These are phyloP conservation scores for Tokudaia tokunoshimensis DNA, from an alignment of 2,797 vertebrate species.

Conservation along the genomic window DNA sequence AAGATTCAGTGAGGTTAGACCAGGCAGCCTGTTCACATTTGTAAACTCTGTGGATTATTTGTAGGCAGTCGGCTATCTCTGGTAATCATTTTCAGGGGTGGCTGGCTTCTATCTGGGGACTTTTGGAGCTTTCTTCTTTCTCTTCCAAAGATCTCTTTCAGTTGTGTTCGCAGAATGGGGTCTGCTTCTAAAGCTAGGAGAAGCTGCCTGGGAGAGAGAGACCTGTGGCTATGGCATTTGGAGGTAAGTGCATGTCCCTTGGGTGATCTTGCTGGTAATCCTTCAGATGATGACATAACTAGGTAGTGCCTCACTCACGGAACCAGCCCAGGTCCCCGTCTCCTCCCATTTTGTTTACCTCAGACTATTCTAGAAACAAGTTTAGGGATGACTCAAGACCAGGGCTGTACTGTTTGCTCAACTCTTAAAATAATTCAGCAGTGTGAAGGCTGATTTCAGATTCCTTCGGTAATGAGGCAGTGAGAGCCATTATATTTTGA, in stretches of 20 bases:
- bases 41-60: neutral
- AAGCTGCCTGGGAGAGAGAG: neutral
- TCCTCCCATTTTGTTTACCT: slow-evolving; percentile 16
- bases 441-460: neutral
- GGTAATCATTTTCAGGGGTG: neutral
- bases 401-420: neutral
- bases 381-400: neutral
- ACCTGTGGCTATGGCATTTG: fast-evolving
- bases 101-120: neutral
- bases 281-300: neutral
- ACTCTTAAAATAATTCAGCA: slow-evolving; percentile 12
- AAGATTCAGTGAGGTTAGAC: neutral
- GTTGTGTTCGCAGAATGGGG: neutral
- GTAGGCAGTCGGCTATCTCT: neutral
- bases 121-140: neutral
- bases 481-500: neutral
- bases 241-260: neutral
- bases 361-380: neutral
- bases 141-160: neutral
- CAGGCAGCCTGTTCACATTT: neutral
- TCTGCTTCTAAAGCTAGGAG: neutral
- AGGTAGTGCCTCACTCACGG: neutral
- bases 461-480: neutral
- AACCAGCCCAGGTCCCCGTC: neutral
- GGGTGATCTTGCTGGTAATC: neutral